Conservation (phyloP, 2,113 vertebrate genomes). For the Passer domesticus region DNA sequence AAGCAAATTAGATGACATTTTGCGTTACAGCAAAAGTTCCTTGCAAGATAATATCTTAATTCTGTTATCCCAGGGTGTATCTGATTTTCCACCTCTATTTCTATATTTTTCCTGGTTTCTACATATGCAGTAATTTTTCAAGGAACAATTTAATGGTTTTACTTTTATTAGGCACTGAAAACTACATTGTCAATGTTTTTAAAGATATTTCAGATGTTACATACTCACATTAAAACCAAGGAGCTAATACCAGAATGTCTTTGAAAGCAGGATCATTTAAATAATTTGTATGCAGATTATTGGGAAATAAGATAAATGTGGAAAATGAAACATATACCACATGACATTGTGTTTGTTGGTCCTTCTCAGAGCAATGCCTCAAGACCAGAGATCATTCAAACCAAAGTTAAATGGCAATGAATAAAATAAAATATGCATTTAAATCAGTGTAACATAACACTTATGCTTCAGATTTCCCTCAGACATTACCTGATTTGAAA, state of each 20-base stretch:
- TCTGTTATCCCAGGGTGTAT: accelerated
- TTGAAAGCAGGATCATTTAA: neutral
- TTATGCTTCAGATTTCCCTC: neutral
- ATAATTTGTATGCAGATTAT: neutral
- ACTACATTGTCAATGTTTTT: neutral
- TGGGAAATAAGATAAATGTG: neutral
- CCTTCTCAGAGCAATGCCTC: neutral
- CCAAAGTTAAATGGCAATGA: neutral
- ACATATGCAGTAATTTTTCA: neutral
- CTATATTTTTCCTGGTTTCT: neutral
- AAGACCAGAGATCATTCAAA: neutral
- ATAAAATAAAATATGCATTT: neutral
- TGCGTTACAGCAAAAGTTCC: neutral
- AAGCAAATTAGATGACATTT: neutral
- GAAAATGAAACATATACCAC: neutral
- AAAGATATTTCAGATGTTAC: neutral
- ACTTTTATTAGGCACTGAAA: neutral
- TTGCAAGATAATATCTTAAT: neutral
- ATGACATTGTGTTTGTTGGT: neutral
- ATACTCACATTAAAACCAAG: neutral
- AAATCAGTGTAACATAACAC: neutral
- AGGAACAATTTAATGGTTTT: neutral
- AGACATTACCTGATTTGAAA: neutral
- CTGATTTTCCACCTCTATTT: neutral
- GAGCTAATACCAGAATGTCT: neutral